phyloP scores from a whole-genome alignment of 2,113 vertebrate genomes.

The Columba janthina region DNA sequence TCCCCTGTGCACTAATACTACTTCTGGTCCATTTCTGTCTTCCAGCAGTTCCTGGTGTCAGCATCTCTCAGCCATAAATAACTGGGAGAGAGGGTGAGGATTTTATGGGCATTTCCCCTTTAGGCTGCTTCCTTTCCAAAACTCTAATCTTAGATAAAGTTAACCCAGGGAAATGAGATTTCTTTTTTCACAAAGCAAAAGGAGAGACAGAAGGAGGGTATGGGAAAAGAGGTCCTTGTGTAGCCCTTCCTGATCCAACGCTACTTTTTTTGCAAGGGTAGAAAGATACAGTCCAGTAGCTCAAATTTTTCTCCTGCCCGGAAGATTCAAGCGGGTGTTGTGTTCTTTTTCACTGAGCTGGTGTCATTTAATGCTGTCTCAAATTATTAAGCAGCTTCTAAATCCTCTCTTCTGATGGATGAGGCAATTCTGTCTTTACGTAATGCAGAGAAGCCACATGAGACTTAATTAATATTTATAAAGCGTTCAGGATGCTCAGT shows the following conservation, averaged over 20 bases:
- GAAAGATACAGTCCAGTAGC: not conserved
- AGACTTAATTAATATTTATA: slow-evolving; percentile 63
- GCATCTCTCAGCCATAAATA: not conserved
- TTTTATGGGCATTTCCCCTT: not conserved
- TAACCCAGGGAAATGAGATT: not conserved
- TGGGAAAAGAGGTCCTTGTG: not conserved
- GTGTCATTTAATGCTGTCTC: not conserved
- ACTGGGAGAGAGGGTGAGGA: not conserved
- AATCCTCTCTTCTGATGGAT: slow-evolving; percentile 35
- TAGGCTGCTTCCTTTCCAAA: not conserved
- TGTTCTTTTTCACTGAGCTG: not conserved
- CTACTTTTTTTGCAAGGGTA: not conserved
- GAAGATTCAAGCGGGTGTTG: not conserved
- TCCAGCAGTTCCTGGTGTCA: not conserved
- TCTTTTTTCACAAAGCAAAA: not conserved
- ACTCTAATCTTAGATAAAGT: not conserved
- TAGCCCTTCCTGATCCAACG: not conserved
- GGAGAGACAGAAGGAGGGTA: not conserved
- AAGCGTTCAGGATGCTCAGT: slow-evolving; percentile 34
- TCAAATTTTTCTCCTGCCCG: not conserved
- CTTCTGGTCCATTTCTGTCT: not conserved
- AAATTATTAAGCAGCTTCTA: slow-evolving; percentile 28
- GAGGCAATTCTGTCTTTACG: slow-evolving; percentile 35
- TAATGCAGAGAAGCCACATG: slow-evolving; percentile 51
- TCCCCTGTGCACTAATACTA: not conserved